phyloP scores from a whole-genome alignment of 2,113 vertebrate species.

The Engystomops pustulosus region DNA sequence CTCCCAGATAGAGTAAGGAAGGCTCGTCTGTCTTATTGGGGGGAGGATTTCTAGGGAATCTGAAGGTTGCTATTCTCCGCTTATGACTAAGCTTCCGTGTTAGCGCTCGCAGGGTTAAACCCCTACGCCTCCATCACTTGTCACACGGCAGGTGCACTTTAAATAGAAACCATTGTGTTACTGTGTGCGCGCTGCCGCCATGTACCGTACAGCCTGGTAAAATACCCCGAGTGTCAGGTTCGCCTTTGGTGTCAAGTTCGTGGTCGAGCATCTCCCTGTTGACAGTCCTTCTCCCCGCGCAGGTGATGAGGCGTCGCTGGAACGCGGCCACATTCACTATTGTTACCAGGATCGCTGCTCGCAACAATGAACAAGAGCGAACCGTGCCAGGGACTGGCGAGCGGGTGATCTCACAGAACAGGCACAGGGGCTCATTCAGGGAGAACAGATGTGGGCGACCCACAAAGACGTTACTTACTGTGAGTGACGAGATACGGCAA shows the following conservation, averaged over 20 bases:
- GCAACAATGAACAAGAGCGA: not conserved
- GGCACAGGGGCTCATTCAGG: not conserved
- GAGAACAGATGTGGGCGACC: not conserved
- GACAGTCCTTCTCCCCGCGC: not conserved
- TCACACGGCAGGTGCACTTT: constrained; percentile 7
- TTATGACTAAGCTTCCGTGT: not conserved
- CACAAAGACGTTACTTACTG: too few relatives aligned
- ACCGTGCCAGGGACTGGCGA: not conserved
- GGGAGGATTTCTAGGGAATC: too few relatives aligned
- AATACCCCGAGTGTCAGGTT: constrained; percentile 4
- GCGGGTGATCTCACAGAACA: not conserved
- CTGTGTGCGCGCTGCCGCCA: not conserved
- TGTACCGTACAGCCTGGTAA: not conserved
- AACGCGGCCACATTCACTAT: not conserved
- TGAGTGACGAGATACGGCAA: too few relatives aligned
- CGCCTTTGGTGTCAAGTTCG: constrained; percentile 22
- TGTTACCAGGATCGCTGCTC: constrained; percentile 5
- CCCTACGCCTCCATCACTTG: not conserved
- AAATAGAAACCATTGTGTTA: constrained; percentile 26
- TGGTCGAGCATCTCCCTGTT: not conserved
- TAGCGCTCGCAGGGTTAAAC: not conserved
- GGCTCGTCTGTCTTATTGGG: too few relatives aligned
- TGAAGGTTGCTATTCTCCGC: too few relatives aligned
- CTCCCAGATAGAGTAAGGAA: not conserved
- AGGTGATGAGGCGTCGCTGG: not conserved